Evolutionary conservation across 2,888 invertebrate genomes (phyloP), one percentile per base, ranked within the genome.

Genomic region (Lepeophtheirus nordmannii): DNA sequence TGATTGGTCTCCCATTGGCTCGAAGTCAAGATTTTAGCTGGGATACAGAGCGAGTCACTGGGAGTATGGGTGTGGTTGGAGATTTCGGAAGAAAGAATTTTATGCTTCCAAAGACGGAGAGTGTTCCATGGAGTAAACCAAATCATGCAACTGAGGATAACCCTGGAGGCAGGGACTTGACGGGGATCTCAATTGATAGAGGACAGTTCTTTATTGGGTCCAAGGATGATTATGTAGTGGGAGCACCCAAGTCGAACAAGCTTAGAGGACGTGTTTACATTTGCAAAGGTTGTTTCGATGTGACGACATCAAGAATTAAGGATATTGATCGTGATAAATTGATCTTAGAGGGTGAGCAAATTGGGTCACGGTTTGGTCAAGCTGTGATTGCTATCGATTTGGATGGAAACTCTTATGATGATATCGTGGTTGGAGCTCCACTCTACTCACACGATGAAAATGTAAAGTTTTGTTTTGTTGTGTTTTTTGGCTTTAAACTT

Each of bases 351-450:
- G 53, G 53, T 3, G 53, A 46, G 53, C 53, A 46, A 17, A 46
- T 46, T 17, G 53, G 53, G 8, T 46, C 53, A 14, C 2, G 53
- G n/a, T 46, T 46, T 46, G 53, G 53, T 14, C n/a, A 46, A 17
- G 17, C 53, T 46, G 53, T 46, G 3, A 46, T 46, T n/a, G 14
- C 53, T 46, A 17, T 46, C n/a, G 53, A 46, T 46, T 46, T 46
- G 53, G 53, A 46, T 8, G 53, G 53, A 17, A 46, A 46, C 53
- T 14, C n/a, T 5, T 46, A n/a, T 46, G 5, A 46, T 46, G 53
- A 46, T 46, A 46, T 46, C 17, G 53, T 46, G 53, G 53, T 46
- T 17, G 53, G 53, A 46, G 53, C 53, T 46, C 53, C 53, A 17
- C 53, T 46, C 17, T 46, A 46, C 17, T 46, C 53, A 3, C 53